Base-by-base conservation (phyloP, 2,797 vertebrate genomes). In the Sebastes minor region DNA sequence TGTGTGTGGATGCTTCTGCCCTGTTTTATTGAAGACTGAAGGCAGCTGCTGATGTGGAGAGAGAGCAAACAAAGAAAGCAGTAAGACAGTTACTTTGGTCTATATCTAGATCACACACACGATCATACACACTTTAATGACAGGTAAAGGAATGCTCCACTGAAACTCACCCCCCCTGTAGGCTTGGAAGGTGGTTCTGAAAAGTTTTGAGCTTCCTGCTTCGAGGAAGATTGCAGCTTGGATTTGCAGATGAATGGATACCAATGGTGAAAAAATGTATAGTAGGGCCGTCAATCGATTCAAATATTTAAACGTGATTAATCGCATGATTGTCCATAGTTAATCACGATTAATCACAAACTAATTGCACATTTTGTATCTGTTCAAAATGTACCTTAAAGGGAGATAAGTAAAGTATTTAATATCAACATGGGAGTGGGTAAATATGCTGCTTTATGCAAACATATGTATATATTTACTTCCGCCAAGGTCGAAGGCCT, bases 41-140 rank as follows among this genome's bases (percentile, higher is more conserved):
- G 38, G 78, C 71, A 68, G 61, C 69, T 74, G 35, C 68, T 56
- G 18, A 69, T 74, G 81, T 49, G 35, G 9, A 32, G 75, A 70
- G 30, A 32, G 30, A 28, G 74, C 76, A 81, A 76, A 80, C 52
- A 81, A 71, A 87, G 60, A 71, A n/a, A 74, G 18, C 46, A 46
- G 35, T 56, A 35, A 72, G 30, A 60, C 18, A 46, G 35, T 71
- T 5, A 59, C 42, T 13, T 33, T 23, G 27, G 33, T 49, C 1
- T 9, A 64, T 27, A 30, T 46, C 22, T 30, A 16, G 10, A 76
- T 27, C 1, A 2, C 28, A 11, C 38, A 57, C 20, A 63, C 60
- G 0, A 38, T 74, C 18, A 49, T 13, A 8, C 23, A 38, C 33
- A 61, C 7, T 56, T 49, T 49, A n/a, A 13, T 28, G 16, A 52